Base-by-base conservation (phyloP, 1,140 invertebrate genomes). In the Liolophura sinensis region DNA sequence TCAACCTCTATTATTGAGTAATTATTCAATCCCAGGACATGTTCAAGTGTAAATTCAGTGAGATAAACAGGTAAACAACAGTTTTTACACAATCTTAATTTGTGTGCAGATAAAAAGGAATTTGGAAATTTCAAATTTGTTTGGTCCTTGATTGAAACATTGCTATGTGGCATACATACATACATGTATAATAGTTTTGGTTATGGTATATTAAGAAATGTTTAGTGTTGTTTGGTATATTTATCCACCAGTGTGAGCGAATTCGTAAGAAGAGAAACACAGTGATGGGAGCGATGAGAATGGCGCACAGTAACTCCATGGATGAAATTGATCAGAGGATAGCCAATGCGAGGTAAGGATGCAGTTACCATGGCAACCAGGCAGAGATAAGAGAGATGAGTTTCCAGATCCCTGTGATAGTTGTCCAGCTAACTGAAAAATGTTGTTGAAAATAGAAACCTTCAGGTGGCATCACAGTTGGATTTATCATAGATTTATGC, bases 291-390 rank as follows among this genome's bases (percentile, higher is more conserved):
- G 93, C 94, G 18, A 95, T 97, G 81, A 92, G 96, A 20, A 95
- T 95, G 0, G 97, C 95, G 0, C 95, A 97, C 83, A 94, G 94
- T 40, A 94, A 93, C 74, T 92, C 93, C 3, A 94, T 97, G 68
- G 94, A 97, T 83, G 94, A 96, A 78, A 93, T 97, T 0, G 95
- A 97, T 79, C 88, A 92, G 60, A 93, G 92, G 52, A 97, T 97
- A 73, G 90, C 96, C 0, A 92, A 95, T 84, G 94, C 95, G 1
- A 90, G 87, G 87, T 88, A 80, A 74, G 65, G 50, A 12, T 48
- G 22, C 22, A 40, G 31, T 40, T 14, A 20, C n/a, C 62, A 52
- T 18, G 18, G 9, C 22, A 22, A 22, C n/a, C 58, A 46, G n/a
- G 20, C n/a, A 31, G 27, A 1, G 31, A 27, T 22, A n/a, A 59